Conservation (phyloP, 1,140 invertebrate genomes). For the Carposina sasakii region DNA sequence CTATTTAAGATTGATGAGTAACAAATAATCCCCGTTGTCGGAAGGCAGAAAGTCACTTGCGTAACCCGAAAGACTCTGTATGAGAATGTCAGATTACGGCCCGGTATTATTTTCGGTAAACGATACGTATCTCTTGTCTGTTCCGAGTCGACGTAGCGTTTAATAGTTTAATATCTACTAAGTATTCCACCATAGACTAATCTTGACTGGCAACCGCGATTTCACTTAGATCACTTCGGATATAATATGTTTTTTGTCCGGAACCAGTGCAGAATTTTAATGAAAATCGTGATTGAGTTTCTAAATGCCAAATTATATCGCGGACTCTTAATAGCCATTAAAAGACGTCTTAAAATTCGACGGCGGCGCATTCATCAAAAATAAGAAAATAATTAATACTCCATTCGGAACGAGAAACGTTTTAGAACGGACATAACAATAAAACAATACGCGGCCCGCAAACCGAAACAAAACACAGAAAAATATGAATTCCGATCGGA, state of each 20-base stretch:
- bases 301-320: no score
- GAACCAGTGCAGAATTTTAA: no score
- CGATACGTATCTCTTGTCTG: conserved; percentile 57
- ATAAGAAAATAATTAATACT: conserved; percentile 72
- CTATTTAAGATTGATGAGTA: conserved; percentile 67
- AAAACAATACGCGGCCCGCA: conserved; percentile 62
- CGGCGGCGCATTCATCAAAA: conserved; percentile 62
- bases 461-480: conserved; percentile 70
- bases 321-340: conserved; percentile 54
- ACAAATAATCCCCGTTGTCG: conserved; percentile 52
- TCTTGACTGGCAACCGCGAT: conserved; percentile 49
- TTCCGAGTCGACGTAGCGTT: conserved; percentile 46
- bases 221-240: conserved; percentile 26
- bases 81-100: conserved; percentile 54
- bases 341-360: conserved; percentile 55
- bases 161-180: conserved; percentile 51
- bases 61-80: conserved; percentile 43
- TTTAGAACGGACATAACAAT: conserved; percentile 58
- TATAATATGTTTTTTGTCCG: no score
- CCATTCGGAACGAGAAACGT: conserved; percentile 47
- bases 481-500: conserved; percentile 71
- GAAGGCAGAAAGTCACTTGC: conserved; percentile 52
- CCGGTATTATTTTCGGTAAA: conserved; percentile 63
- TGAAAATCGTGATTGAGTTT: no score
- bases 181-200: conserved; percentile 36